Base-by-base conservation (phyloP, 1,140 invertebrate species). In the Leptinotarsa texana region DNA sequence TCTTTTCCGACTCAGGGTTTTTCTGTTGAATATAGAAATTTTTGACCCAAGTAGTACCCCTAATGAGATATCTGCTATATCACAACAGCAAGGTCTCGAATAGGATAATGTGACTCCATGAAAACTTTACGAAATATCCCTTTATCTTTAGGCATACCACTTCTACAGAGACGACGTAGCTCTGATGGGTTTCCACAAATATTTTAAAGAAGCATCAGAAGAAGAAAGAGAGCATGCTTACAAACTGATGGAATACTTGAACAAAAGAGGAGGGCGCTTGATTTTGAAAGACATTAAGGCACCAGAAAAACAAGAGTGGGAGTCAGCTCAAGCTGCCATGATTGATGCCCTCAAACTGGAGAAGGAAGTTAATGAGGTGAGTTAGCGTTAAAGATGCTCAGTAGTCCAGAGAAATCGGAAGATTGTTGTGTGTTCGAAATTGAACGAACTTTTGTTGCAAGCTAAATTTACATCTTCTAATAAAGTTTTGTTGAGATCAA, bases 161-260 rank as follows among this genome's bases (percentile, higher is more conserved):
- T 95, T 95, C 82, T 89, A 95, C 81, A 89, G 93, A 61, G 91
- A 93, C 80, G 94, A 96, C 84, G 89, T 96, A 3, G 93, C 93
- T 21, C 85, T 95, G 6, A 87, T 87, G 18, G 94, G 94, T 3
- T 87, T 94, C 71, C 82, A 87, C 73, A 88, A 90, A 73, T 95
- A 91, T 82, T 95, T 95, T 82, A 89, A 91, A 81, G 87, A 92
- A 74, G 86, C 89, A 21, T 92, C 93, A 2, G 86, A 90, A 33
- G 95, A 96, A 81, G 94, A 96, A 84, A 87, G 90, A 8, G 90
- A 91, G 73, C 94, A 95, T 82, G 93, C 93, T 0, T 89, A 91
- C 85, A 90, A 89, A 81, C 86, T 93, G 4, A 92, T 96, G 88
- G 89, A 89, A 66, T 96, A 95, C 83, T 90, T 94, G 85, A 96